Evolutionary conservation across 2,797 vertebrate genomes (phyloP).

Genomic region (Enoplosus armatus): DNA sequence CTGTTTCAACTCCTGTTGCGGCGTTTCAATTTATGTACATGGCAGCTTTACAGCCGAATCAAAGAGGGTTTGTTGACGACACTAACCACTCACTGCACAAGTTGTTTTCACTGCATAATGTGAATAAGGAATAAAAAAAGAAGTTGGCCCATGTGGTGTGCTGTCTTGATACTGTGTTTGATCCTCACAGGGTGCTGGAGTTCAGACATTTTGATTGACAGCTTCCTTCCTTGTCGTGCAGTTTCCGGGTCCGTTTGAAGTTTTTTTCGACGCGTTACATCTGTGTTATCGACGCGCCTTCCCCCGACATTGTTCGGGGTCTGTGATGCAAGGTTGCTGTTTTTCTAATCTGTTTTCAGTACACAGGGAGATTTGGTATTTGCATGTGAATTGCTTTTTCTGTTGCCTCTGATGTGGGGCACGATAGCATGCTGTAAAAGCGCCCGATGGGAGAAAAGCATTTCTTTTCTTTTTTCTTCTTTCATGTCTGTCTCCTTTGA

Average conservation of each 20-base stretch:
- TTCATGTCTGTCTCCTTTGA: constrained; percentile 63
- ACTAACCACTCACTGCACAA: constrained; percentile 14
- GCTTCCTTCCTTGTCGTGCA: constrained; percentile 51
- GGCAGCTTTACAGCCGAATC: constrained; percentile 44
- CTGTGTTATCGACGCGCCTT: constrained; percentile 66
- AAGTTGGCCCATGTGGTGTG: constrained; percentile 28
- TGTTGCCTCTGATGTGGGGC: constrained; percentile 71
- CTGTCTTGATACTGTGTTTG: constrained; percentile 57
- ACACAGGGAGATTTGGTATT: constrained; percentile 67
- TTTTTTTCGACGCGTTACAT: constrained; percentile 47
- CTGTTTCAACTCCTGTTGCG: constrained; percentile 53
- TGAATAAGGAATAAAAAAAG: constrained; percentile 40
- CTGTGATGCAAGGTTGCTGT: constrained; percentile 70
- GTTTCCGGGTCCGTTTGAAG: constrained; percentile 63
- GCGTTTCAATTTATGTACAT: constrained; percentile 46
- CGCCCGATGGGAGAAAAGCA: constrained; percentile 40
- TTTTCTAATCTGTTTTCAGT: constrained; percentile 71
- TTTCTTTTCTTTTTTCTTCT: constrained; percentile 22
- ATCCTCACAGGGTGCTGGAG: constrained; percentile 53
- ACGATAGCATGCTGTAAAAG: constrained; percentile 58
- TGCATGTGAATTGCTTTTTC: constrained; percentile 81
- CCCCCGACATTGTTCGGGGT: constrained; percentile 63
- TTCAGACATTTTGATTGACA: constrained; percentile 67
- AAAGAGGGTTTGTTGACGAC: constrained; percentile 47
- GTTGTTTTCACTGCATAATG: constrained; percentile 39